Evolutionary conservation across 2,888 invertebrate species (phyloP).

Genomic region (Drosophila eohydei): DNA sequence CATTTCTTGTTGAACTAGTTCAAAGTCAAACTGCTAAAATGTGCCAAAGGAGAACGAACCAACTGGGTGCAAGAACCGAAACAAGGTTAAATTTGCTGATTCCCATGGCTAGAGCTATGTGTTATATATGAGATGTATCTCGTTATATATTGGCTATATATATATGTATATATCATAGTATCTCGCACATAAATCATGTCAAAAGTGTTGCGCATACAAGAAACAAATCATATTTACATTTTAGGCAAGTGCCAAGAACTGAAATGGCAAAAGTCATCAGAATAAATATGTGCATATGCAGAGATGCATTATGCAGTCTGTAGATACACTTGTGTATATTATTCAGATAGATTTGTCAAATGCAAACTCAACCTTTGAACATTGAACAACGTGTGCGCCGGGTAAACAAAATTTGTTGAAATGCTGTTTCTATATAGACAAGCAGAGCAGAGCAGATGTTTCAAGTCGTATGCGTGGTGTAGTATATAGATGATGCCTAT

Average conservation of each 20-base stretch:
- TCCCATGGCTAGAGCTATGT: neutral
- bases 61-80: neutral
- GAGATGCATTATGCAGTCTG: neutral
- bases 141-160: neutral
- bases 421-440: neutral
- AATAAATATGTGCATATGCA: conserved; percentile 3
- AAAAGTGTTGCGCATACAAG: conserved; percentile 14
- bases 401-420: conserved; percentile 11
- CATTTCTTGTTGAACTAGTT: neutral
- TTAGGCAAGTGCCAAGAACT: conserved; percentile 35
- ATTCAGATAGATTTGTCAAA: conserved; percentile 10
- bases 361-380: conserved; percentile 27
- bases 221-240: conserved; percentile 10
- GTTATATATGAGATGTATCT: neutral
- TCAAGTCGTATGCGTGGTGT: conserved; percentile 2
- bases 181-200: conserved; percentile 24
- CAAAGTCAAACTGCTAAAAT: neutral
- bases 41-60: conserved; percentile 2
- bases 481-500: conserved; percentile 14
- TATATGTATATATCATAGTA: conserved; percentile 6
- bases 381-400: neutral
- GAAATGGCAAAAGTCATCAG: conserved; percentile 47
- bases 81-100: neutral
- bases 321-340: neutral
- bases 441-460: conserved; percentile 22